Evolutionary conservation across 1,140 invertebrate species (phyloP).

Genomic region (Trachymyrmex septentrionalis): DNA sequence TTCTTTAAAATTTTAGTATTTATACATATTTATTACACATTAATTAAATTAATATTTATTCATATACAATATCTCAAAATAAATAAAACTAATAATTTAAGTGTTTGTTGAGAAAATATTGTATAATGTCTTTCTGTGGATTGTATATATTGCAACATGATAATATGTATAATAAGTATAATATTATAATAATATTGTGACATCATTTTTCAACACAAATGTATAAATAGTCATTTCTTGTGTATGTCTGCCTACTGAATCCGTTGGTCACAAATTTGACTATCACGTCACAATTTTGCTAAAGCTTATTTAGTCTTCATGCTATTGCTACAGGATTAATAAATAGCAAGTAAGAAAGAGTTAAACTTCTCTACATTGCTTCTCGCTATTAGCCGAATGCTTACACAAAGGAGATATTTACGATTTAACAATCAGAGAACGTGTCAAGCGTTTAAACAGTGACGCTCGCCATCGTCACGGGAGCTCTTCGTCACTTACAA

Average conservation of each 20-base stretch:
- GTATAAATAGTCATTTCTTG: too few relatives aligned
- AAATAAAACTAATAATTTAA: not conserved
- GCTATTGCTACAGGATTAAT: not conserved
- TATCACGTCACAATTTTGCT: not conserved
- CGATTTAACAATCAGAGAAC: slow-evolving; percentile 38
- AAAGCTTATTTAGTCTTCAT: not conserved
- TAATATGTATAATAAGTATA: too few relatives aligned
- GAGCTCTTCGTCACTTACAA: slow-evolving; percentile 33
- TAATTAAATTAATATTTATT: not conserved
- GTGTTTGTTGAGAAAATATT: not conserved
- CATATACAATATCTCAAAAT: not conserved
- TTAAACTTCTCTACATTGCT: not conserved
- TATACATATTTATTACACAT: not conserved
- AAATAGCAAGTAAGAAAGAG: not conserved
- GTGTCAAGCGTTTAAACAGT: slow-evolving; percentile 35
- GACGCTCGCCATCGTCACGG: not conserved
- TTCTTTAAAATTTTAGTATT: not conserved
- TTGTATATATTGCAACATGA: not conserved
- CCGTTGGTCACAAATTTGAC: too few relatives aligned
- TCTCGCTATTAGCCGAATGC: not conserved
- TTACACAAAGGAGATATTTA: slow-evolving; percentile 28
- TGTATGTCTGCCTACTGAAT: too few relatives aligned
- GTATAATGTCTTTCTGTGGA: not conserved
- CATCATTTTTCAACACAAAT: too few relatives aligned
- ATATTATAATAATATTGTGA: too few relatives aligned